Conservation (phyloP, 2,888 invertebrate genomes). For the Drosophila ustulata region DNA sequence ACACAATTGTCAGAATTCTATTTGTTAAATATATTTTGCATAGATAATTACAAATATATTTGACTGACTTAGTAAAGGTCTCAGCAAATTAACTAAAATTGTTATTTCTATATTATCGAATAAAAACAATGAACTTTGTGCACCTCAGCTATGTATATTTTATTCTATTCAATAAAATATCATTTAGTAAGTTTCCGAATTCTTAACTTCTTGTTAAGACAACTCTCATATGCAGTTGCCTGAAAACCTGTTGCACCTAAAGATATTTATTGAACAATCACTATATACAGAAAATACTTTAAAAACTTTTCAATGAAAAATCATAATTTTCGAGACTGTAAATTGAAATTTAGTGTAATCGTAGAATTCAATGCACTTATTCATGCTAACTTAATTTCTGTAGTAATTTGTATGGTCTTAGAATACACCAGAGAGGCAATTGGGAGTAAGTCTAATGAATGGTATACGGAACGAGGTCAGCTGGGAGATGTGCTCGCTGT, state of each 20-base stretch:
- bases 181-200: too few relatives aligned
- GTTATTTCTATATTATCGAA: too few relatives aligned
- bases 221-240: background rate
- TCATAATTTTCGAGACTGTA: background rate
- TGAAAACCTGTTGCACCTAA: background rate
- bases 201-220: too few relatives aligned
- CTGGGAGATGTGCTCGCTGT: constrained; percentile 31
- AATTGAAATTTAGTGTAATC: background rate
- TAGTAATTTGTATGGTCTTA: constrained; percentile 16
- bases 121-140: too few relatives aligned
- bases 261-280: background rate
- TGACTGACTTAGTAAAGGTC: too few relatives aligned
- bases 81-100: too few relatives aligned
- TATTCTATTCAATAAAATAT: too few relatives aligned
- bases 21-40: too few relatives aligned
- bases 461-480: constrained; percentile 54
- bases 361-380: background rate
- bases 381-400: constrained; percentile 8
- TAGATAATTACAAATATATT: too few relatives aligned
- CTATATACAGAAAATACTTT: background rate
- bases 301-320: background rate
- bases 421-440: background rate
- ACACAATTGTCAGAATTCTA: too few relatives aligned
- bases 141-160: too few relatives aligned
- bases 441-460: constrained; percentile 26